Evolutionary conservation across 2,888 invertebrate species (phyloP), one percentile per base, ranked within the genome.

Genomic region (Aspidiotus rigidus): DNA sequence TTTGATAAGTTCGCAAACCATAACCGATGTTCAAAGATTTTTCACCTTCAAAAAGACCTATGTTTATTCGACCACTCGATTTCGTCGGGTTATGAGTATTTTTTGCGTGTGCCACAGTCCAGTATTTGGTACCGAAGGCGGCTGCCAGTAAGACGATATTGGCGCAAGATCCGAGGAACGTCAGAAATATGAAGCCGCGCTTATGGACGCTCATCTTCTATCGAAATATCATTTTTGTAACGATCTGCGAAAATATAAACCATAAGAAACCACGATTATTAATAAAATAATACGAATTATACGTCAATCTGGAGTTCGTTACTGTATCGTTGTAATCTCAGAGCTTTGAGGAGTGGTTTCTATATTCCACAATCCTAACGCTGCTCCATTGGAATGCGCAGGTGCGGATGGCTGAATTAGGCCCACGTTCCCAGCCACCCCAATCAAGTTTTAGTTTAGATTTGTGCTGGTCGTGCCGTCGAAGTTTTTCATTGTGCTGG

Each of bases 11-110:
- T 75, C 93, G 84, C 82, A 85, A 85, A 7, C 93, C 94, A 75
- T 90, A 88, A 5, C 88, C 90, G 70, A 85, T 85, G 77, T 93
- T 88, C 49, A 95, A 79, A 74, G 86, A 85, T 77, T 92, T 91
- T 72, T 85, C 86, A 0, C 95, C 95, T 75, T 88, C 86, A 76
- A 95, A 91, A 9, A 96, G 82, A 0, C 95, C 95, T 76, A 93
- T 90, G 76, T 87, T 85, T 71, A 93, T 85, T 73, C 83, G 81
- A 0, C 92, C 93, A 64, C 86, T 86, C 57, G 88, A 87, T 62
- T 82, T 78, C 16, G 71, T 71, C 56, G 73, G 72, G 75, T 85
- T 87, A 8, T 84, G 82, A 0, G 84, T 83, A 73, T 88, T 78
- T 73, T 84, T 82, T 6, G 90, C 90, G 62, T 82, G 82, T 2